Evolutionary conservation across 2,113 vertebrate genomes (phyloP), one percentile per base, ranked within the genome.

Genomic region (Rhinopomastus cyanomelas): DNA sequence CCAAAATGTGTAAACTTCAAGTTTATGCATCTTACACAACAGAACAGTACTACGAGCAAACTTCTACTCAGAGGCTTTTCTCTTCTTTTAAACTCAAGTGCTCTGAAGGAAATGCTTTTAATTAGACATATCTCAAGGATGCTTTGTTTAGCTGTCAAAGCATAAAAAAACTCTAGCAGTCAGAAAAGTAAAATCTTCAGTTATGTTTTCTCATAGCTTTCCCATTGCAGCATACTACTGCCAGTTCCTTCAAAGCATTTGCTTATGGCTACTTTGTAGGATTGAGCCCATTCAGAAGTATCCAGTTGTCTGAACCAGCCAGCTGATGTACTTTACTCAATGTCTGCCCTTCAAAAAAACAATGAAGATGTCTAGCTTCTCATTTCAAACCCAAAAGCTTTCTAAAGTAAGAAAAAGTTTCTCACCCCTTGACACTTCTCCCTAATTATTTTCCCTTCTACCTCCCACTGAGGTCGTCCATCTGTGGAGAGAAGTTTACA

Each of bases 401-500:
- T 94, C 61, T 78, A 57, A 81, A 95, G 18, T 86, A 96, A 94
- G 46, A 96, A 96, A 92, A 91, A 89, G 75, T 75, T 94, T 98
- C 99, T 99, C 97, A 99, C 99, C 96, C 98, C 98, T 98, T 99
- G 99, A 98, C 98, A 98, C 95, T 98, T 99, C 96, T 99, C 99
- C 77, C 98, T 98, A 64, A 98, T 97, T 97, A 99, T 98, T 97
- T 99, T 99, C 80, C 98, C 99, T 97, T 99, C 99, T 89, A 99
- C 99, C 87, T 99, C 99, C 99, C 99, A 99, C 30, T 99, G 99
- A 93, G 99, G 98, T 94, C 99, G 97, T 97, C 99, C 99, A 98
- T 99, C 99, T 99, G 95, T 91, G 93, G 71, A 94, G 85, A 97
- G 65, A 97, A 97, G 97, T 65, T 81, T 92, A 94, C 67, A 95